Evolutionary conservation across 2,888 invertebrate genomes (phyloP), one percentile per base, ranked within the genome.

Genomic region (Eucera pruinosa): DNA sequence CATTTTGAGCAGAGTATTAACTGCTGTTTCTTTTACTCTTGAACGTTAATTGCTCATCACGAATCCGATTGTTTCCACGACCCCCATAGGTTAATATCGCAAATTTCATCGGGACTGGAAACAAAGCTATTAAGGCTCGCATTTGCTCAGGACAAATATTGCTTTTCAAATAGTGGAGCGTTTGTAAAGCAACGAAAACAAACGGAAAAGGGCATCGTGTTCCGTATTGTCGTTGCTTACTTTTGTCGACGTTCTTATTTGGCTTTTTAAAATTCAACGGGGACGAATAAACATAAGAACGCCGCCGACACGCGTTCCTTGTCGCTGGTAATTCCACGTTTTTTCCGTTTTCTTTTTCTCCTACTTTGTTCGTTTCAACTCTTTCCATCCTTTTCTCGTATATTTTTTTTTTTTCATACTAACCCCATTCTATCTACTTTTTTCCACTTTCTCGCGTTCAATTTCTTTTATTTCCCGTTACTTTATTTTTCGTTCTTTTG

Each of bases 251-350:
- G 36, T 33, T 23, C 27, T 48, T 57, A 39, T 67, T 67, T 58
- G 58, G 23, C 47, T 15, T 57, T 67, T 57, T 47, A 13, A 58
- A 67, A 55, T 55, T 65, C 43, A 55, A 55, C 65, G 23, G n/a
- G 7, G 25, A 45, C 33, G 55, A 55, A 45, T 55, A 55, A 52
- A 64, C 41, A 43, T 54, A 64, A 27, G 43, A 58, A 27, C 47
- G 25, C 7, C 39, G 25, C 7, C 27, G 27, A 43, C 58, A 18
- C 43, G 43, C 2, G 58, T 43, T 18, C 18, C 27, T 43, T 27
- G 13, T 43, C 25, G n/a, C 27, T 2, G n/a, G 7, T 43, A 58
- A 54, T 41, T 54, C 4, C 33, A 15, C 4, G 2, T 48, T 33
- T 6, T 25, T 45, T 2, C 33, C 20, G 6, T 11, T 66, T 20